Percentiles rank a stretch among this genome's conserved stretches.
phyloP scores from a whole-genome alignment of 2,888 invertebrate species.

The Mythimna vitellina region DNA sequence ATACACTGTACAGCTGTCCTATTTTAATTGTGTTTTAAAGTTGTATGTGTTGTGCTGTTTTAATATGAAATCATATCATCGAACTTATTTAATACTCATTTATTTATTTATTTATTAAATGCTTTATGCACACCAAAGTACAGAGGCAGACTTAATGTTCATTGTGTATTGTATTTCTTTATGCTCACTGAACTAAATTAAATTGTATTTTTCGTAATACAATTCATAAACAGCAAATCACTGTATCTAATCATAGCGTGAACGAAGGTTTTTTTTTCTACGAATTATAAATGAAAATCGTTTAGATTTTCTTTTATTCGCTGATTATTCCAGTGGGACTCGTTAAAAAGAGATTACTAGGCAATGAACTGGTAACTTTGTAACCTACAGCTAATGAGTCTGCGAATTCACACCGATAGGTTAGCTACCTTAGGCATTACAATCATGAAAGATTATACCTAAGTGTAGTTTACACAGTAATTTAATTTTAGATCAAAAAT shows the following conservation, averaged over 20 bases:
- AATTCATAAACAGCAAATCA: background rate
- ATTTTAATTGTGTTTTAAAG: too few species aligned
- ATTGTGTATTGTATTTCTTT: too few species aligned
- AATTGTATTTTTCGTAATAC: background rate
- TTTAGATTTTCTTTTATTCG: constrained; percentile 20
- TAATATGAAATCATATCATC: too few species aligned
- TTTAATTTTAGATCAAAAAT: too few species aligned
- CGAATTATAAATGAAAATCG: constrained; percentile 9
- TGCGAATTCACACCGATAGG: constrained; percentile 3
- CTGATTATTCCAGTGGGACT: constrained; percentile 31
- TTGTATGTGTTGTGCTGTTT: too few species aligned
- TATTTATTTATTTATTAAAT: too few species aligned
- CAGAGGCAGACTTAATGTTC: too few species aligned
- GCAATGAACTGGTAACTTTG: constrained; percentile 44
- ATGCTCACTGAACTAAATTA: background rate
- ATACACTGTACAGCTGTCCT: too few species aligned
- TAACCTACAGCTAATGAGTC: constrained; percentile 42
- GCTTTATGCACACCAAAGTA: too few species aligned
- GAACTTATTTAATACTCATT: background rate
- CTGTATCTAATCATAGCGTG: background rate
- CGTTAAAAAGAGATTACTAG: constrained; percentile 61
- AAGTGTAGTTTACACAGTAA: too few species aligned
- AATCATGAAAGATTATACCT: background rate
- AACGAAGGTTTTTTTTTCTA: constrained; percentile 3
- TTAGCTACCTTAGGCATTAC: constrained; percentile 10